Percentiles rank a stretch among this genome's conserved stretches.
phyloP scores from a whole-genome alignment of 2,797 vertebrate genomes.

The Paratrypauchen microcephalus region DNA sequence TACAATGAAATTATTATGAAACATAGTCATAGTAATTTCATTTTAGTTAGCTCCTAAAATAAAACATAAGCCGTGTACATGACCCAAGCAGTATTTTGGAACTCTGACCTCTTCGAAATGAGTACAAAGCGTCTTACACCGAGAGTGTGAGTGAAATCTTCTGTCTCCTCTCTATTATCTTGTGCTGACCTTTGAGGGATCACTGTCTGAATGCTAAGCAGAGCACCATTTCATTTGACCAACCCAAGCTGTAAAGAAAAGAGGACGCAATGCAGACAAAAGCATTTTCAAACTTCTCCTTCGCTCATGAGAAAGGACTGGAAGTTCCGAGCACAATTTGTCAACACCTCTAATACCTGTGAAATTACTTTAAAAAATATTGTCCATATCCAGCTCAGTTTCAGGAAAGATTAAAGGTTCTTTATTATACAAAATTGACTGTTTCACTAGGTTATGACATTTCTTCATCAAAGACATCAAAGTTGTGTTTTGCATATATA shows the following conservation, averaged over 20 bases:
- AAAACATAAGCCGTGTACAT: neutral
- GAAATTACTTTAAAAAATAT: too few relatives aligned
- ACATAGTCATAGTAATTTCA: too few relatives aligned
- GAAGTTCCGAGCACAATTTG: neutral
- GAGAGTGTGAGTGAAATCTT: neutral
- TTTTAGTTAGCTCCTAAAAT: too few relatives aligned
- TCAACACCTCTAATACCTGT: too few relatives aligned
- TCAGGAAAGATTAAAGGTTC: too few relatives aligned
- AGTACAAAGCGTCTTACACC: neutral
- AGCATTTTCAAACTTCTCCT: neutral
- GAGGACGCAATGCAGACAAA: neutral
- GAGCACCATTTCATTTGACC: neutral
- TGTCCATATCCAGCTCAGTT: too few relatives aligned
- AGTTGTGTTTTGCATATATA: too few relatives aligned
- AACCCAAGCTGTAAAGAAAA: neutral
- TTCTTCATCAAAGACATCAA: too few relatives aligned
- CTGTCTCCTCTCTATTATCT: slow-evolving; percentile 16
- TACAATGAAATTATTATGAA: too few relatives aligned
- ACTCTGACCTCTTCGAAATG: neutral
- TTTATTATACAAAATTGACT: too few relatives aligned
- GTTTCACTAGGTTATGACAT: too few relatives aligned
- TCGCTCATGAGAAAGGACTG: neutral
- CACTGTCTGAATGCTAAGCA: slow-evolving; percentile 13
- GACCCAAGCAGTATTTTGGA: neutral
- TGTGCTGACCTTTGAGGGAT: slow-evolving; percentile 40